Base-by-base conservation (phyloP, 2,113 vertebrate genomes). In the Hippocampus barbouri region DNA sequence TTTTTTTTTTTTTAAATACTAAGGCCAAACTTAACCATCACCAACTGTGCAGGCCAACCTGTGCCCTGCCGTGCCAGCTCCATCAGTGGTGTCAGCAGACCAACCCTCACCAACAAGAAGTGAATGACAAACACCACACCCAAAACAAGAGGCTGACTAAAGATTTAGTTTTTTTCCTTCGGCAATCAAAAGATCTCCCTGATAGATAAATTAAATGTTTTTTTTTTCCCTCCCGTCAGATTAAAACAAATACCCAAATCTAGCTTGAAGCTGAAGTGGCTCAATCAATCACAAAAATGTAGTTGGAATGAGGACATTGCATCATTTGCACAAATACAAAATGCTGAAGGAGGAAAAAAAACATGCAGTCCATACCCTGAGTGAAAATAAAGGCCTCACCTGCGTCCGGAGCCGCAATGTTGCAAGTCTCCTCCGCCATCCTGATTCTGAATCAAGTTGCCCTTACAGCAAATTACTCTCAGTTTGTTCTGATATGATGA, bases 401-500 rank as follows among this genome's bases (percentile, higher is more conserved):
- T 90, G 74, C 92, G 91, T 0, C 91, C 90, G 1, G 86, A 90
- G 73, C 91, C 76, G 20, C 73, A 88, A 5, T 94, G 91, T 89
- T 97, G 95, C 72, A 95, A 93, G 53, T 98, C 96, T 0, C 91
- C 94, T 0, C 88, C 92, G 67, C 92, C 84, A 84, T 98, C 97
- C 73, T 96, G 96, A 73, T 94, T 95, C 82, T 97, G 97, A 70
- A 95, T 92, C n/a, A 99, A 92, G 78, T 98, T 99, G 70, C 97
- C 97, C 76, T 99, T 99, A 84, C 97, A 99, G 92, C 97, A 98
- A 75, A 99, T 98, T 74, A 99, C 94, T 71, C 97, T 88, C 62
- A 98, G 80, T 83, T 99, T 99, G 87, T 98, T 98, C 88, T 99
- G 97, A 86, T 97, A 98, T 38, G 97, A 98, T 2, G 97, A 99